A percentile compares a stretch with the other conserved stretches of the same genome.
Evolutionary conservation across 2,888 invertebrate species (phyloP).

Genomic region (Melangyna quadrimaculata): DNA sequence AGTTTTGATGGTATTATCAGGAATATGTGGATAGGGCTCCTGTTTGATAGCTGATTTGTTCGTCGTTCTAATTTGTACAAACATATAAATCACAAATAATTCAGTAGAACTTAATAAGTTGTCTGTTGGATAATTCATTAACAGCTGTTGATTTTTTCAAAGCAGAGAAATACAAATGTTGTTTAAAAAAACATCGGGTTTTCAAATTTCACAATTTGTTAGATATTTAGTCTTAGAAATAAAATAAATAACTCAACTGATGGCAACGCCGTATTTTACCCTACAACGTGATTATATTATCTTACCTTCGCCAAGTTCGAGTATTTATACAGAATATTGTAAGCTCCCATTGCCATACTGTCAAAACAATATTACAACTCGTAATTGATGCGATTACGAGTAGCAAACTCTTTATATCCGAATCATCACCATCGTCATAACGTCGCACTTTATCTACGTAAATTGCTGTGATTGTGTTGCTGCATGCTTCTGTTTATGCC

Average conservation of each 20-base stretch:
- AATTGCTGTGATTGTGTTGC: slow-evolving; percentile 31
- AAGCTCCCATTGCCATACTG: slow-evolving; percentile 32
- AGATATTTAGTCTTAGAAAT: too few relatives aligned
- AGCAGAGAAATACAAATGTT: too few relatives aligned
- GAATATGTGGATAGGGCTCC: too few relatives aligned
- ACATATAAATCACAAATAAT: too few relatives aligned
- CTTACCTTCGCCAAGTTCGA: slow-evolving; percentile 5
- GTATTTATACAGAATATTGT: not conserved
- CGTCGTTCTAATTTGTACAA: too few relatives aligned
- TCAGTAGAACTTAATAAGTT: too few relatives aligned
- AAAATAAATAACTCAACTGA: not conserved
- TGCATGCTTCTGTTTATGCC: slow-evolving; percentile 15
- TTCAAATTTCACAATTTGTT: too few relatives aligned
- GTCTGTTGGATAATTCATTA: too few relatives aligned
- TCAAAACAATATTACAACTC: slow-evolving; percentile 50
- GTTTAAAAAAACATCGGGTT: too few relatives aligned
- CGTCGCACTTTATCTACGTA: slow-evolving; percentile 15
- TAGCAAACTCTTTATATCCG: not conserved
- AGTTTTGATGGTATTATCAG: too few relatives aligned
- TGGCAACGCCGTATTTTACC: slow-evolving; percentile 12
- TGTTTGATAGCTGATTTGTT: too few relatives aligned
- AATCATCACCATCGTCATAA: not conserved
- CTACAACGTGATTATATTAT: not conserved
- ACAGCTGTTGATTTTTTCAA: too few relatives aligned
- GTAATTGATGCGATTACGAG: slow-evolving; percentile 20